Percentiles rank a stretch among this genome's conserved stretches.
Conservation (phyloP, 2,888 invertebrate genomes). For the Andrena trimmerana region DNA sequence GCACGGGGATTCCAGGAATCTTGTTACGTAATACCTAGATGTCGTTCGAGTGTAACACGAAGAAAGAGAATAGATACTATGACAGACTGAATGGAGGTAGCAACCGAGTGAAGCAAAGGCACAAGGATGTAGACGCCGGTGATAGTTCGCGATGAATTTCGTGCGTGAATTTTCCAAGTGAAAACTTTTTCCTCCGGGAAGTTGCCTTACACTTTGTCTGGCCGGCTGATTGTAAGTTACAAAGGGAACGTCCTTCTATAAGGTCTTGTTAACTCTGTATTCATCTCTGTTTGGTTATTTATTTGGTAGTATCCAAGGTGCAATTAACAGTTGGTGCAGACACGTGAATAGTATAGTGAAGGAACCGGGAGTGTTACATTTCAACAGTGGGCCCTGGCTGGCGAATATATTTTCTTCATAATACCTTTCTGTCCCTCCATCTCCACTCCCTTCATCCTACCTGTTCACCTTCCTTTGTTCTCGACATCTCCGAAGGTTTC, state of each 20-base stretch:
- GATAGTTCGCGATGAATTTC: conserved; percentile 78
- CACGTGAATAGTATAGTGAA: too few relatives aligned
- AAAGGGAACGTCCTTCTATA: too few relatives aligned
- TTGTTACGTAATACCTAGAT: conserved; percentile 51
- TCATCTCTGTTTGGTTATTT: conserved; percentile 78
- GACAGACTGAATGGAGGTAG: background rate
- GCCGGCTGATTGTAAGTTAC: conserved; percentile 27
- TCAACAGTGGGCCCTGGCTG: too few relatives aligned
- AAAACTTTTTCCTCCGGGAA: conserved; percentile 77
- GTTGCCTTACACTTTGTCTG: conserved; percentile 72
- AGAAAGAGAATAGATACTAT: background rate
- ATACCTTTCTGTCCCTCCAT: too few relatives aligned
- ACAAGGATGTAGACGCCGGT: conserved; percentile 29
- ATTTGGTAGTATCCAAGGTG: conserved; percentile 40
- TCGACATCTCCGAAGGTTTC: background rate
- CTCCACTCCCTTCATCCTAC: too few relatives aligned
- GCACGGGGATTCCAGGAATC: conserved; percentile 9
- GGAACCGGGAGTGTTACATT: too few relatives aligned
- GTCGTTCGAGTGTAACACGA: conserved; percentile 39
- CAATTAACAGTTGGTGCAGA: too few relatives aligned
- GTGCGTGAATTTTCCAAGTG: conserved; percentile 75
- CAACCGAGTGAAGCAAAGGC: conserved; percentile 3
- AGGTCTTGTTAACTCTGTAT: conserved; percentile 59
- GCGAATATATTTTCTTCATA: too few relatives aligned
- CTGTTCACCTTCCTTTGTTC: background rate